These are phyloP conservation scores for Caenorhabditis imperialis DNA, from an alignment of 2,888 invertebrate genomes.

Conservation along the genomic window DNA sequence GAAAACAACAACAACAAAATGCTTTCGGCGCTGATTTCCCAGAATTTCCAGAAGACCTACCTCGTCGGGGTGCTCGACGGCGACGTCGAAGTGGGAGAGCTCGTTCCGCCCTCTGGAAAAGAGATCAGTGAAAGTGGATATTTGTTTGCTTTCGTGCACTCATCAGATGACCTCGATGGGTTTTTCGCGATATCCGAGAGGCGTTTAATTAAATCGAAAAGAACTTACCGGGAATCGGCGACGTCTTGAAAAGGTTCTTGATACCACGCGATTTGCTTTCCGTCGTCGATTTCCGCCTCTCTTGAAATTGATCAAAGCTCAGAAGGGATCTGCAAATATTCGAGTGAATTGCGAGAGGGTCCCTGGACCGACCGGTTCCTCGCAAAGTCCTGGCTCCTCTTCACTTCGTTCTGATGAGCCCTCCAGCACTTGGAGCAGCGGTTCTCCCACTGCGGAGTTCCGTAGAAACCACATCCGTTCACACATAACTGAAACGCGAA, in stretches of 20 bases:
- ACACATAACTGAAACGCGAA: conserved; percentile 70
- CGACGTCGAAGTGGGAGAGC: conserved; percentile 39
- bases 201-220: no score
- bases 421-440: conserved; percentile 97
- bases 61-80: conserved; percentile 35
- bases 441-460: conserved; percentile 97
- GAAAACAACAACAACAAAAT: conserved; percentile 34
- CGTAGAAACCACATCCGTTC: conserved; percentile 94
- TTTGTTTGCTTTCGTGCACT: no score
- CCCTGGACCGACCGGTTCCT: conserved; percentile 53
- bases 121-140: no score
- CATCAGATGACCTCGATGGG: no score
- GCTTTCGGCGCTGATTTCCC: not conserved
- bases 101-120: conserved; percentile 38
- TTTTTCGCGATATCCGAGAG: no score
- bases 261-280: conserved; percentile 79
- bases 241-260: conserved; percentile 65
- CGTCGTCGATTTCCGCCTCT: conserved; percentile 83
- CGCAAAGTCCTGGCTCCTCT: conserved; percentile 77
- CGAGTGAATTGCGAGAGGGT: no score
- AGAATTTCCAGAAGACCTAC: conserved; percentile 18
- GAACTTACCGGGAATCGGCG: conserved; percentile 59
- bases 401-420: conserved; percentile 81
- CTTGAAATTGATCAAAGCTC: conserved; percentile 88
- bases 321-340: conserved; percentile 65